Evolutionary conservation across 2,888 invertebrate species (phyloP).

Genomic region (Synergus japonicus): DNA sequence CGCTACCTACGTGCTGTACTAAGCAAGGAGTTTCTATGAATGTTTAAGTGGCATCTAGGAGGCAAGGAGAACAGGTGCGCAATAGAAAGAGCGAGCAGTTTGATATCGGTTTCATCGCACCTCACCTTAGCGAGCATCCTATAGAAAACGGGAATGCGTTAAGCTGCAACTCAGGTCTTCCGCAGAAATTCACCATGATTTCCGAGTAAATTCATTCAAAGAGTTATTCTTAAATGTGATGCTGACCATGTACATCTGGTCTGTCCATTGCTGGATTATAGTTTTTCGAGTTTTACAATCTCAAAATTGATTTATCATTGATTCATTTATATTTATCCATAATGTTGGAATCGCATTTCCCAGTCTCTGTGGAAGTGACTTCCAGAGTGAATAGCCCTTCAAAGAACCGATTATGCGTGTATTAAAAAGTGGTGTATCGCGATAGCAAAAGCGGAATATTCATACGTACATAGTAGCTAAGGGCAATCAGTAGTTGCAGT

Average conservation of each 20-base stretch:
- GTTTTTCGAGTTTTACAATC: too few species aligned
- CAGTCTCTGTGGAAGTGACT: too few species aligned
- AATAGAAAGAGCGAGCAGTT: conserved; percentile 23
- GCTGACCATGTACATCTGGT: background rate
- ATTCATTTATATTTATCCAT: too few species aligned
- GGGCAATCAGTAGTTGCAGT: conserved; percentile 32
- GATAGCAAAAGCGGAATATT: conserved; percentile 28
- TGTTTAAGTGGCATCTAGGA: conserved; percentile 58
- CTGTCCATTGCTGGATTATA: too few species aligned
- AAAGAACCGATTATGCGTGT: background rate
- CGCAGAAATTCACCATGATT: conserved; percentile 25
- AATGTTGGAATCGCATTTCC: too few species aligned
- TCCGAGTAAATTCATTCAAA: conserved; percentile 23
- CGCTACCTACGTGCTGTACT: conserved; percentile 55
- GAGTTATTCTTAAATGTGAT: conserved; percentile 28
- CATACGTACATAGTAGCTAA: conserved; percentile 24
- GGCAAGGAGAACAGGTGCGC: conserved; percentile 48
- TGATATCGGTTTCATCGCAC: conserved; percentile 32
- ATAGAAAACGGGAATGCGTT: conserved; percentile 59
- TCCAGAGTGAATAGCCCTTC: background rate
- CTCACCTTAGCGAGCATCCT: conserved; percentile 41
- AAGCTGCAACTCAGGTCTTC: conserved; percentile 41
- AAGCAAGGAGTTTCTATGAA: conserved; percentile 63
- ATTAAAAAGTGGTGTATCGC: conserved; percentile 9
- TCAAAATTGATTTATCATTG: too few species aligned